Percentiles rank a stretch among this genome's conserved stretches.
These are phyloP conservation scores for Piezodorus guildinii DNA, from an alignment of 1,140 invertebrate species.

Conservation along the genomic window DNA sequence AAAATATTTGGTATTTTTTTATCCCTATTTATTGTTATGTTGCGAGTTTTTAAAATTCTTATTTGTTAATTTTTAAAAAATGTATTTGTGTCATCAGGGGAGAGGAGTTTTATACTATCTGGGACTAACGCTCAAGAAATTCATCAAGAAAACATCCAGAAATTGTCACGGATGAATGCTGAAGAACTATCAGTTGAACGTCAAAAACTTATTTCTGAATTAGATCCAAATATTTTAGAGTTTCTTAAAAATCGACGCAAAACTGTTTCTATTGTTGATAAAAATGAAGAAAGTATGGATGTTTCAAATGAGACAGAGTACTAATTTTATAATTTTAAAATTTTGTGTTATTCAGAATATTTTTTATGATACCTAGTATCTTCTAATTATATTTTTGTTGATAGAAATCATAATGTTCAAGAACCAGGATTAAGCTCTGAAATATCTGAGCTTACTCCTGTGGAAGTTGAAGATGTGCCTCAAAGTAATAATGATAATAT, in stretches of 20 bases:
- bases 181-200: slow-evolving; percentile 66
- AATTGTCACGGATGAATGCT: slow-evolving; percentile 53
- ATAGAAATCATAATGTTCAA: neutral
- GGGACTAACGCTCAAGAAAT: slow-evolving; percentile 47
- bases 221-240: slow-evolving; percentile 53
- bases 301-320: neutral
- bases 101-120: slow-evolving; percentile 41
- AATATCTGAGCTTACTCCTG: slow-evolving; percentile 5
- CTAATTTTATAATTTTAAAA: no score
- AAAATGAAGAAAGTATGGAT: no score
- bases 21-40: neutral
- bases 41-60: neutral
- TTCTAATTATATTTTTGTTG: neutral
- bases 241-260: slow-evolving; percentile 49
- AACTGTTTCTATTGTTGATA: slow-evolving; percentile 8
- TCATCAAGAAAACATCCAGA: slow-evolving; percentile 59
- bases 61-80: no score
- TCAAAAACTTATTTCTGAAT: slow-evolving; percentile 45
- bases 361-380: neutral
- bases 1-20: neutral
- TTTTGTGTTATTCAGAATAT: neutral
- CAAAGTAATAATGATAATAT: slow-evolving; percentile 29
- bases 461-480: slow-evolving; percentile 26
- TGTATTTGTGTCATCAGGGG: slow-evolving; percentile 26
- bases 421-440: neutral